Conservation (phyloP, 23 tunicate species). For the Botrylloides violaceus region DNA sequence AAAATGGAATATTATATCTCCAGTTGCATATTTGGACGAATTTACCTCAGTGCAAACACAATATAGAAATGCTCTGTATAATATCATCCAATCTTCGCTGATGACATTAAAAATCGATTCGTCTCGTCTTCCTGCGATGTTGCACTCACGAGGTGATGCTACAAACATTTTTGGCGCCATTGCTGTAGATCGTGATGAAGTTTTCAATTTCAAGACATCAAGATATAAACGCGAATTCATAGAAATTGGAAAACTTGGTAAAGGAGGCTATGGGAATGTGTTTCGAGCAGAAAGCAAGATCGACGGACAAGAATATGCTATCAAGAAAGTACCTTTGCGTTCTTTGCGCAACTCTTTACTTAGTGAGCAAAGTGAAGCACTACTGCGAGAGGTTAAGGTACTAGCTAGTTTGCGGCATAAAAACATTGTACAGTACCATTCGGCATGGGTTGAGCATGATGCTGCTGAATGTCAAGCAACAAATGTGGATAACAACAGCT, state of each 20-base stretch:
- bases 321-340: conserved; percentile 45
- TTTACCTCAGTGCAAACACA: conserved; percentile 61
- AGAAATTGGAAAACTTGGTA: conserved; percentile 37
- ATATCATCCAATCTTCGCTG: conserved; percentile 48
- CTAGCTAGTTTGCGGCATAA: conserved; percentile 50
- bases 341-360: conserved; percentile 9
- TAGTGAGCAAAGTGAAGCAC: not conserved
- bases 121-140: not conserved
- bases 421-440: conserved; percentile 58
- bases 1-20: conserved; percentile 43
- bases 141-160: not conserved
- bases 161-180: not conserved
- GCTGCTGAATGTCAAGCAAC: not conserved
- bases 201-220: conserved; percentile 39
- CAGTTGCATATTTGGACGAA: conserved; percentile 67
- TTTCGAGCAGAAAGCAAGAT: conserved; percentile 43
- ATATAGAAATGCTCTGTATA: conserved; percentile 51
- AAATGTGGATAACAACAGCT: not conserved
- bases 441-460: conserved; percentile 78
- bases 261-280: conserved; percentile 53
- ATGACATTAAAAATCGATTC: conserved; percentile 25
- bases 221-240: conserved; percentile 45
- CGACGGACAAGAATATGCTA: conserved; percentile 67
- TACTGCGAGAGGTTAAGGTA: conserved; percentile 52
- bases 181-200: not conserved